These are phyloP conservation scores for Amphiura filiformis DNA, from an alignment of 35 echinoderm and acorn worm species.

Conservation along the genomic window DNA sequence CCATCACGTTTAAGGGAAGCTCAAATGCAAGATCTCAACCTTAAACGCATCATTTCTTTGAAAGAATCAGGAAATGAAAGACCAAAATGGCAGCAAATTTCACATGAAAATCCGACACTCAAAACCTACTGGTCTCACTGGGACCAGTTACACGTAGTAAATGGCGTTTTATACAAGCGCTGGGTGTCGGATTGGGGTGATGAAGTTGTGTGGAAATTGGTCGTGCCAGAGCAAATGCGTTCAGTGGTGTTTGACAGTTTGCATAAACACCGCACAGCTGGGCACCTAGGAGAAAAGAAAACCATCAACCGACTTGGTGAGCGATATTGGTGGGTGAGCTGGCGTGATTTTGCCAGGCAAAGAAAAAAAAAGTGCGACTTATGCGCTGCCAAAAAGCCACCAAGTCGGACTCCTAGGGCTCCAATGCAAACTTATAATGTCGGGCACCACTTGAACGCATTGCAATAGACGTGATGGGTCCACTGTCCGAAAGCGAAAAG, in stretches of 20 bases:
- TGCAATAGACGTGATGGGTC: slow-evolving; percentile 55
- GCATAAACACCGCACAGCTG: slow-evolving; percentile 13
- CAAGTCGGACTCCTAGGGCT: background rate
- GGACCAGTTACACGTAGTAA: slow-evolving; percentile 13
- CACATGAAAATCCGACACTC: background rate
- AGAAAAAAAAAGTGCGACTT: slow-evolving; percentile 8
- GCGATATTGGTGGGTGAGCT: slow-evolving; percentile 19
- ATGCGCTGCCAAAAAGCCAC: slow-evolving; percentile 23
- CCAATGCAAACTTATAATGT: slow-evolving; percentile 19
- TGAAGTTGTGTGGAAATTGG: slow-evolving; percentile 8
- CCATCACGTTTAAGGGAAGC: background rate
- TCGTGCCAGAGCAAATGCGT: background rate
- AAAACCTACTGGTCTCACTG: slow-evolving; percentile 31
- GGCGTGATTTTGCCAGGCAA: slow-evolving; percentile 1
- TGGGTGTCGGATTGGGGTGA: slow-evolving; percentile 20
- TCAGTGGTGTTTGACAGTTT: background rate
- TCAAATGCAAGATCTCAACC: background rate
- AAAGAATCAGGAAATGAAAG: background rate
- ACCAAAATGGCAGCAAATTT: background rate
- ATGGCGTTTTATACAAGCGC: background rate
- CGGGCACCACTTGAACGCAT: slow-evolving; percentile 47
- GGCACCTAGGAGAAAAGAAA: slow-evolving; percentile 25
- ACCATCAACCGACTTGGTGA: slow-evolving; percentile 12
- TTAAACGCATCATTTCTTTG: background rate
- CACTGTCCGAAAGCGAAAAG: slow-evolving; percentile 23